phyloP scores from a whole-genome alignment of 2,888 invertebrate species.

The Geophilus truncorum region DNA sequence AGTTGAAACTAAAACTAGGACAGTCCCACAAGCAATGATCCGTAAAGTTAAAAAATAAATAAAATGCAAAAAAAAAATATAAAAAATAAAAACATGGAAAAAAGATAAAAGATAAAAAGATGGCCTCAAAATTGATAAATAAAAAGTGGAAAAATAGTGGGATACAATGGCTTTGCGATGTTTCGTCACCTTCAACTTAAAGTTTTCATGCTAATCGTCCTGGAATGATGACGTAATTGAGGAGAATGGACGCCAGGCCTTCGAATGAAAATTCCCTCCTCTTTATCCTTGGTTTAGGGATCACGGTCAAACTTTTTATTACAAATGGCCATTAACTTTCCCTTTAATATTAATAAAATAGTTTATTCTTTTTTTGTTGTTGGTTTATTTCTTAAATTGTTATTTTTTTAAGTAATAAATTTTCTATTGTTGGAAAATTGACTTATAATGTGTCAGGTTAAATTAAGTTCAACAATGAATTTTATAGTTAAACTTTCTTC shows the following conservation, averaged over 20 bases:
- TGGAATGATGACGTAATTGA: background rate
- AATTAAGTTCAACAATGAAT: background rate
- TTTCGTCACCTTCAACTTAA: background rate
- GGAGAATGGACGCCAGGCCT: constrained; percentile 15
- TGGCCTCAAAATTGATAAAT: background rate
- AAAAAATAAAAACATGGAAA: background rate
- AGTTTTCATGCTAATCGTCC: background rate
- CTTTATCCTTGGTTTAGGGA: background rate
- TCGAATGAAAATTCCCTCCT: background rate
- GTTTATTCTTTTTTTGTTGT: too few species aligned
- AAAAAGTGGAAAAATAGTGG: background rate
- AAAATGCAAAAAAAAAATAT: background rate
- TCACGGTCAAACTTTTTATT: background rate
- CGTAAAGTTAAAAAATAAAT: background rate
- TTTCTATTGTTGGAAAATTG: too few species aligned
- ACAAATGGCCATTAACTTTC: background rate
- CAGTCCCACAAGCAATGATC: constrained; percentile 10
- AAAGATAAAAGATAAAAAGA: background rate
- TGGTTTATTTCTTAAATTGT: background rate
- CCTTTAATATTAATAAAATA: background rate
- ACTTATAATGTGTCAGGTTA: too few species aligned
- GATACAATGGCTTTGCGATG: background rate
- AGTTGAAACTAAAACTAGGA: constrained; percentile 24
- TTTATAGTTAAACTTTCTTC: background rate
- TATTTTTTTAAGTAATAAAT: too few species aligned